Evolutionary conservation across 2,797 vertebrate genomes (phyloP).

Genomic region (Tapera naevia): DNA sequence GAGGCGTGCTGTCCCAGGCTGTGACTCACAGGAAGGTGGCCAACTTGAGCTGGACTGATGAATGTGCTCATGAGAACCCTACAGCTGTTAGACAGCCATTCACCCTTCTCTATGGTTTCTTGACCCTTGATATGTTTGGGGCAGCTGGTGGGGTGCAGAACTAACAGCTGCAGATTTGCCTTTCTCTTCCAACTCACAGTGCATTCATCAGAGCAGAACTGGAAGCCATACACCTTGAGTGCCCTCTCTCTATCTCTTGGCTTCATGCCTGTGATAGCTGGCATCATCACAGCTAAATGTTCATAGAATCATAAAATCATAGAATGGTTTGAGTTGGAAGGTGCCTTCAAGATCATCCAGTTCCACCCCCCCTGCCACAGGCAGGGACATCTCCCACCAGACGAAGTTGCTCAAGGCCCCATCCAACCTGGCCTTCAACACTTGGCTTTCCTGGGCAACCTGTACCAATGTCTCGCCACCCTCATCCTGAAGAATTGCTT

Average conservation of each 20-base stretch:
- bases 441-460: too few species aligned
- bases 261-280: background rate
- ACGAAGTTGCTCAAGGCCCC: too few species aligned
- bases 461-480: too few species aligned
- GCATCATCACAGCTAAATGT: background rate
- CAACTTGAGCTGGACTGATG: background rate
- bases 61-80: background rate
- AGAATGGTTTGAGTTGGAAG: too few species aligned
- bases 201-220: background rate
- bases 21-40: fast-evolving
- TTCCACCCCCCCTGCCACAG: too few species aligned
- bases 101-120: background rate
- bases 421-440: too few species aligned
- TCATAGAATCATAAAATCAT: too few species aligned
- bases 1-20: background rate
- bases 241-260: too few species aligned
- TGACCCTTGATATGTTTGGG: background rate
- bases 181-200: background rate
- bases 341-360: too few species aligned
- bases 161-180: background rate
- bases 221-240: background rate
- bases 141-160: background rate
- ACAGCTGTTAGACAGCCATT: background rate
- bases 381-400: too few species aligned
- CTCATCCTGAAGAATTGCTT: too few species aligned